phyloP scores from a whole-genome alignment of 2,113 vertebrate genomes.

The Bagarius yarrelli region DNA sequence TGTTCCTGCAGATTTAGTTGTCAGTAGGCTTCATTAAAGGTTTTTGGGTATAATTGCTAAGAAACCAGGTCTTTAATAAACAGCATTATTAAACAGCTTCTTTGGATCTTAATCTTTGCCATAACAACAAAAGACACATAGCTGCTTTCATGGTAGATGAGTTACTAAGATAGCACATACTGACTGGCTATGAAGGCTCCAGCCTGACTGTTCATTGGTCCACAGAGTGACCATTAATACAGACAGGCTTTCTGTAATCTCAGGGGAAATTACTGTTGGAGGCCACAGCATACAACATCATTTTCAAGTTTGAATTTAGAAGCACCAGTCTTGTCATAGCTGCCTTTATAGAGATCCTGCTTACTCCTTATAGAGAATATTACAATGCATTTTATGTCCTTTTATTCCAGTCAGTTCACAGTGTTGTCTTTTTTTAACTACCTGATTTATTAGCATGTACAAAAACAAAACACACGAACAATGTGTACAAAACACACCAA shows the following conservation, averaged over 20 bases:
- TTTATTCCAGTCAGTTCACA: neutral
- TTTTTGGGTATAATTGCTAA: neutral
- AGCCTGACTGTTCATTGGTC: neutral
- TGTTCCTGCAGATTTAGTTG: neutral
- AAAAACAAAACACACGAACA: neutral
- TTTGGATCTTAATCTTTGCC: constrained; percentile 25
- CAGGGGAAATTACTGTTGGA: constrained; percentile 15
- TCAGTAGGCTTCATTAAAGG: neutral
- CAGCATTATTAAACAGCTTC: constrained; percentile 6
- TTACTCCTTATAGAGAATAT: neutral
- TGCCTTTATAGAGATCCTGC: constrained; percentile 10
- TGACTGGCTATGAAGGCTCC: constrained; percentile 28
- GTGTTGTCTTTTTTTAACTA: neutral
- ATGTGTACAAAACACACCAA: too few relatives aligned
- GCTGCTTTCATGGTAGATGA: neutral
- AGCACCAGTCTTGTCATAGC: neutral
- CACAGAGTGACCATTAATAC: constrained; percentile 15
- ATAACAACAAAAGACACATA: neutral
- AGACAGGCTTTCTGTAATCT: neutral
- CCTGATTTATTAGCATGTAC: neutral
- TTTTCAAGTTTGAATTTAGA: constrained; percentile 10
- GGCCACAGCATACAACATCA: neutral
- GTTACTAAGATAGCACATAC: neutral
- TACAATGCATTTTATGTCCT: neutral
- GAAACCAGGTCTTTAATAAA: constrained; percentile 14